Evolutionary conservation across 2,113 vertebrate genomes (phyloP), one percentile per base, ranked within the genome.

Genomic region (Misgurnus anguillicaudatus): DNA sequence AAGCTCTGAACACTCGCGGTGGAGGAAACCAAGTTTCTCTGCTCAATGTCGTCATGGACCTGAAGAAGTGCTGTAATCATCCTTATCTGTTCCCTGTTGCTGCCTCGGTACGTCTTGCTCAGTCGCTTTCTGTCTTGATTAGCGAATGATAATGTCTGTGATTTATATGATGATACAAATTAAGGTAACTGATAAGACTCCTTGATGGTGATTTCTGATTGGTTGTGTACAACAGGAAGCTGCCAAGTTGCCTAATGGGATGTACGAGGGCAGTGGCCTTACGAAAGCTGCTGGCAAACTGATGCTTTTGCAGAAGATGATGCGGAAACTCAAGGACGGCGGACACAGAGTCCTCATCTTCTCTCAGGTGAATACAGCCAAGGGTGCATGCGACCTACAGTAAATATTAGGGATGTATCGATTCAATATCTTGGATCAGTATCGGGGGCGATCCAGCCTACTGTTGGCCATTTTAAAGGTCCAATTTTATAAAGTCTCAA

Each of bases 61-160:
- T 99, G 42, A 99, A 99, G 90, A 99, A 99, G 84, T 99, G 97
- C 91, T 99, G 97, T 91, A 99, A 99, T 88, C 97, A 99, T 83
- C 97, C 97, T 3, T 99, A 98, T 91, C 96, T 99, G 89, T 99
- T 99, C 80, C 97, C 97, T 0, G 94, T 95, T 36, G 97, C 97
- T 65, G 97, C 97, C 31, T 98, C 98, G 94, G 97, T 99, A 94
- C 0, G 90, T 41, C 36, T 36, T 48, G 3, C 1, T n/a, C 31
- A 10, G 10, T 64, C 7, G 6, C 0, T 16, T 13, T 1, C 4
- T 42, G 10, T 51, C 10, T 58, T 45, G 24, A 39, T 41, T 6
- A 3, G 2, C 3, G 19, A 16, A 10, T 13, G 51, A 14, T 1
- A 10, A 17, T 66, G n/a, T 19, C 41, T 42, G 4, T 41, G 9